Base-by-base conservation (phyloP, 2,888 invertebrate genomes). In the Acleris holmiana region DNA sequence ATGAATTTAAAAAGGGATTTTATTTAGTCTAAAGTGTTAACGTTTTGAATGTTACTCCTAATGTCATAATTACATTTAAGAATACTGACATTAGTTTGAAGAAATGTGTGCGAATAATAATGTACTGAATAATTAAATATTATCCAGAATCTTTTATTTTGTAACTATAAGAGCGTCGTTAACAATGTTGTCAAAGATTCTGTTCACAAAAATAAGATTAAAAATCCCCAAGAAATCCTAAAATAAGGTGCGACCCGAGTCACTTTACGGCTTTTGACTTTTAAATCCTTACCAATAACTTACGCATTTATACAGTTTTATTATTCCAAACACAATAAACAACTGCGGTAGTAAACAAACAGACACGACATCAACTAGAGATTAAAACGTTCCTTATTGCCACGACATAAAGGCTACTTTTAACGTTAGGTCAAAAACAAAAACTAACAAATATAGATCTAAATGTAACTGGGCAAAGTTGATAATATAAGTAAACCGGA, bases 301-400 rank as follows among this genome's bases (percentile, higher is more conserved):
- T 46, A 65, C 55, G 47, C 54, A 65, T 60, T 59, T 65, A 65
- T 65, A 54, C 59, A 55, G 60, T 60, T 65, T 65, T 65, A 65
- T 41, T 65, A 55, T 65, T 59, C 59, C 55, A 55, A 59, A 65
- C 59, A 65, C 55, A 65, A 65, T 65, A 65, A 65, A 65, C 65
- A 65, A 59, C 59, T 65, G 60, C 29, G 65, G 65, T 60, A 59
- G 60, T 65, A 65, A 65, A 65, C 59, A 65, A 65, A 65, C 64
- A 59, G 64, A 54, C 64, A 54, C 47, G 48, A 54, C 40, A 59
- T 64, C 59, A 46, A 59, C 29, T 64, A 58, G 19, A 48, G 29
- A 47, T 58, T 64, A 58, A 64, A 59, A 59, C 54, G 35, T 23
- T 41, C 53, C 59, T 54, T 64, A 64, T 53, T 53, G 47, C 63